These are phyloP conservation scores for Heliconius hortense DNA, from an alignment of 2,888 invertebrate genomes.

Conservation along the genomic window DNA sequence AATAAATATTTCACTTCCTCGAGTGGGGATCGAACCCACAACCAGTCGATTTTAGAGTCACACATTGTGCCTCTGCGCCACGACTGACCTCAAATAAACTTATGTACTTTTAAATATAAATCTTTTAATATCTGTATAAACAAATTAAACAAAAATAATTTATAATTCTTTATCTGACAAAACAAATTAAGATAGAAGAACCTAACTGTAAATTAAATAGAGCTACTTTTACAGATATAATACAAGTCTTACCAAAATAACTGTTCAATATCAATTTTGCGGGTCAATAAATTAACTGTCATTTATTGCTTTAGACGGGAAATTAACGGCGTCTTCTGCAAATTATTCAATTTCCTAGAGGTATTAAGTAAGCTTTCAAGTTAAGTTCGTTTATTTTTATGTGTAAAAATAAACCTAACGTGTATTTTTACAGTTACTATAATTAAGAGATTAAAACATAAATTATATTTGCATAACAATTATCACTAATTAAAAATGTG, in stretches of 20 bases:
- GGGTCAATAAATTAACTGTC: conserved; percentile 14
- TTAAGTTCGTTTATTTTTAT: conserved; percentile 5
- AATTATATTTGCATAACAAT: neutral
- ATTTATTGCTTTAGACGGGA: conserved; percentile 33
- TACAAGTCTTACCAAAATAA: conserved; percentile 1
- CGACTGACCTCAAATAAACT: no score
- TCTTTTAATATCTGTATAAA: neutral
- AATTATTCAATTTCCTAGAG: conserved; percentile 33
- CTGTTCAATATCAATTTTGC: neutral
- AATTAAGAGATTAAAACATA: neutral
- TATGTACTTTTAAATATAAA: neutral
- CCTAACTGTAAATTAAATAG: conserved; percentile 3
- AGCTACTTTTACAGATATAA: neutral
- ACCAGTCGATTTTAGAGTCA: no score
- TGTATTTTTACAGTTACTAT: neutral
- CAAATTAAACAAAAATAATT: neutral
- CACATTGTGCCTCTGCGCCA: no score
- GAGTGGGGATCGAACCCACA: no score
- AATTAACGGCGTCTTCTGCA: conserved; percentile 28
- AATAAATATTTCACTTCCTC: no score
- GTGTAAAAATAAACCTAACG: neutral
- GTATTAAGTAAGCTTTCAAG: neutral
- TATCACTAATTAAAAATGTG: neutral
- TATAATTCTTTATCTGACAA: no score
- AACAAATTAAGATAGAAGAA: no score